Evolutionary conservation across 1,140 invertebrate genomes (phyloP).

Genomic region (Trypoxylus dichotomus): DNA sequence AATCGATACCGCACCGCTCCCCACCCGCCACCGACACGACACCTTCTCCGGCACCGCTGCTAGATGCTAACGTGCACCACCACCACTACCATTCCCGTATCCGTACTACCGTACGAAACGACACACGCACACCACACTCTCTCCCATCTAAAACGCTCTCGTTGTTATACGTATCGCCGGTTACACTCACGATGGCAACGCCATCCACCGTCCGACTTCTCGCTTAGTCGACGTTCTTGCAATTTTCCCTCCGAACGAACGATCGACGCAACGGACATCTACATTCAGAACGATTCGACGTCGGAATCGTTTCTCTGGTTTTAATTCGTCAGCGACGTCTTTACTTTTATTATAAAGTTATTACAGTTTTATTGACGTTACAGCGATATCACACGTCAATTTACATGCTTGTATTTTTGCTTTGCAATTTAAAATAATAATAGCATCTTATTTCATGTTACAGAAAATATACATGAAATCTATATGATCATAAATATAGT

Average conservation of each 20-base stretch:
- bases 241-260: not conserved
- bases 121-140: not conserved
- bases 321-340: not conserved
- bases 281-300: not conserved
- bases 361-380: too few relatives aligned
- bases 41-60: constrained; percentile 23
- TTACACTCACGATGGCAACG: not conserved
- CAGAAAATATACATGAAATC: too few relatives aligned
- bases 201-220: not conserved
- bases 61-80: too few relatives aligned
- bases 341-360: not conserved
- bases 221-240: not conserved
- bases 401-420: too few relatives aligned
- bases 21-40: not conserved
- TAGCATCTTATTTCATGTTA: too few relatives aligned
- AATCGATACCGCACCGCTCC: constrained; percentile 35
- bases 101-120: not conserved
- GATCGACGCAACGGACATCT: not conserved
- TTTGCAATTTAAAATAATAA: too few relatives aligned
- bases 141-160: not conserved
- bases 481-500: too few relatives aligned
- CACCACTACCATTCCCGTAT: not conserved
- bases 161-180: not conserved
- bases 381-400: too few relatives aligned
- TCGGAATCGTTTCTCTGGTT: not conserved